A percentile compares a stretch with the other conserved stretches of the same genome.
These are phyloP conservation scores for Balearica regulorum DNA, from an alignment of 2,797 vertebrate species.

Conservation along the genomic window DNA sequence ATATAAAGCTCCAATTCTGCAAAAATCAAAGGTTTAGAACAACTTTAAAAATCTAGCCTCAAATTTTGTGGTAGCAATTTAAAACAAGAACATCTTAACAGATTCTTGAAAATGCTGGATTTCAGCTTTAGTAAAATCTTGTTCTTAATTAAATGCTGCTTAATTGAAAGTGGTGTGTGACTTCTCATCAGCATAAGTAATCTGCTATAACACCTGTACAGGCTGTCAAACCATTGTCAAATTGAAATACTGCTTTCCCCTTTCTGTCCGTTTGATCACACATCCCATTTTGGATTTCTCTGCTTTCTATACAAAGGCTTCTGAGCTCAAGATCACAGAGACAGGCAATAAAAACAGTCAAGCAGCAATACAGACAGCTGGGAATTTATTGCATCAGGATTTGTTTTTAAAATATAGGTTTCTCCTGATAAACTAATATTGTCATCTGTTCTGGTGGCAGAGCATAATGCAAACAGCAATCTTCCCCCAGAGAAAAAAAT, in stretches of 20 bases:
- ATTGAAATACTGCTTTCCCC: not conserved
- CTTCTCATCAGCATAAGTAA: slow-evolving; percentile 11
- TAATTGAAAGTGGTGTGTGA: not conserved
- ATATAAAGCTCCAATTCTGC: not conserved
- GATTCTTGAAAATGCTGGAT: not conserved
- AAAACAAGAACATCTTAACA: not conserved
- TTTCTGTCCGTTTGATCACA: slow-evolving; percentile 1
- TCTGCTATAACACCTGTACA: not conserved
- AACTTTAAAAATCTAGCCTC: not conserved
- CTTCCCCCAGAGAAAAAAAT: slow-evolving; percentile 44
- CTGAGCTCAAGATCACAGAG: slow-evolving; percentile 8
- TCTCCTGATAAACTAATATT: slow-evolving; percentile 64
- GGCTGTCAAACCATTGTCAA: not conserved
- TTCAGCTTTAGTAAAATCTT: not conserved
- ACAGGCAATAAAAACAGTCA: slow-evolving; percentile 20
- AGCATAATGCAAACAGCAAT: slow-evolving; percentile 55
- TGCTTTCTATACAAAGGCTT: not conserved
- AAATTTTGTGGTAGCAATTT: not conserved
- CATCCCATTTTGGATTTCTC: not conserved
- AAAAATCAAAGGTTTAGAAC: not conserved
- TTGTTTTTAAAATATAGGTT: slow-evolving; percentile 61
- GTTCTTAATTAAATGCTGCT: not conserved
- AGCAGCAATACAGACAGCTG: slow-evolving; percentile 12
- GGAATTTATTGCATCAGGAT: slow-evolving; percentile 53
- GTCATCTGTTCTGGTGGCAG: slow-evolving; percentile 64